Percentiles rank a stretch among this genome's conserved stretches.
phyloP scores from a whole-genome alignment of 2,797 vertebrate species.

The Anisognathus igniventris region DNA sequence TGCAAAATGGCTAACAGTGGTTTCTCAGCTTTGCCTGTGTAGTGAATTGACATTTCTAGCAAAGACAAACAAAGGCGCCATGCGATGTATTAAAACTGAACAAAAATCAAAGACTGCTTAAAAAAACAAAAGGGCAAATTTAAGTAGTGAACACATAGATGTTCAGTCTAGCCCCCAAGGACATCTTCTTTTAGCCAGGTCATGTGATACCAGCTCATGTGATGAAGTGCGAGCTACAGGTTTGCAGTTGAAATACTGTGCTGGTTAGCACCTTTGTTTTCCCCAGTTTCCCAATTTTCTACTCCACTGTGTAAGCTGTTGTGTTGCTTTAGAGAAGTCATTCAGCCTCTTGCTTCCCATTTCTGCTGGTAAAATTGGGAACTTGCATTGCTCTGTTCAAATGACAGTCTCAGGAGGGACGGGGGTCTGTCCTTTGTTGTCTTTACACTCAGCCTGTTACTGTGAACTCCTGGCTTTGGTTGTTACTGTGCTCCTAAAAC shows the following conservation, averaged over 20 bases:
- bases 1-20: not conserved
- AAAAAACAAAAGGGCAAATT: not conserved
- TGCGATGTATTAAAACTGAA: not conserved
- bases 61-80: fast-evolving
- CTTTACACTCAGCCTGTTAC: not conserved
- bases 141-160: not conserved
- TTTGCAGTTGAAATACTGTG: not conserved
- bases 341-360: not conserved
- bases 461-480: not conserved
- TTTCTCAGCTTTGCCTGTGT: not conserved
- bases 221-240: not conserved
- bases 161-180: not conserved
- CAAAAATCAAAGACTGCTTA: not conserved
- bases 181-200: not conserved
- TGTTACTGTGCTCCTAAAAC: not conserved
- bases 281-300: not conserved
- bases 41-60: not conserved
- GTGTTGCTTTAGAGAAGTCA: not conserved
- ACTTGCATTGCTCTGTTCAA: not conserved
- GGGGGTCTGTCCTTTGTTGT: not conserved
- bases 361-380: not conserved
- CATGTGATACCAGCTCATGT: not conserved
- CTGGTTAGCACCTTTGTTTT: not conserved
- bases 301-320: not conserved
- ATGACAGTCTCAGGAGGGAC: not conserved